phyloP scores from a whole-genome alignment of 2,797 vertebrate species.

The Nasua narica region DNA sequence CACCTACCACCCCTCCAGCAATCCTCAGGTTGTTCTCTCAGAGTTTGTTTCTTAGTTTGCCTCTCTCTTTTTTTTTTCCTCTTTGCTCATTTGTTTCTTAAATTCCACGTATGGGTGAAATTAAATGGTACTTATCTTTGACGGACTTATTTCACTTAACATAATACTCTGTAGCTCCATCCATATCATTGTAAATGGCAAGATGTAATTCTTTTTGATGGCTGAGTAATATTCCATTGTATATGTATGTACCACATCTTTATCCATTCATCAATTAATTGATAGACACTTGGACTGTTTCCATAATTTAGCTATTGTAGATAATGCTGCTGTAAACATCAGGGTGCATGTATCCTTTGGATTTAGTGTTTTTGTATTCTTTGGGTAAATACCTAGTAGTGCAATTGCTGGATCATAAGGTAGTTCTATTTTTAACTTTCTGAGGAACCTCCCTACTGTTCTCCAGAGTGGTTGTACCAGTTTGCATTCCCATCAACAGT shows the following conservation, averaged over 20 bases:
- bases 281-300: background rate
- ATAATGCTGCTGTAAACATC: background rate
- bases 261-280: background rate
- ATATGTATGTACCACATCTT: background rate
- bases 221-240: background rate
- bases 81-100: background rate
- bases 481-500: background rate
- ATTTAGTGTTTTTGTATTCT: background rate
- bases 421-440: background rate
- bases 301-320: background rate
- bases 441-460: background rate
- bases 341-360: background rate
- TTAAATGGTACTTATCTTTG: background rate
- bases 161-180: background rate
- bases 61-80: background rate
- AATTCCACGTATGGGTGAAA: background rate
- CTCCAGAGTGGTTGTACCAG: background rate
- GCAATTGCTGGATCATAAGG: background rate
- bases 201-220: background rate
- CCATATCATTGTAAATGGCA: background rate
- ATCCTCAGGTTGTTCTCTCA: background rate
- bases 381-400: background rate
- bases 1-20: background rate
- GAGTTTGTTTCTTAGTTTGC: background rate
- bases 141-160: background rate